These are phyloP conservation scores for Netelia virgata DNA, from an alignment of 2,888 invertebrate species.

Conservation along the genomic window DNA sequence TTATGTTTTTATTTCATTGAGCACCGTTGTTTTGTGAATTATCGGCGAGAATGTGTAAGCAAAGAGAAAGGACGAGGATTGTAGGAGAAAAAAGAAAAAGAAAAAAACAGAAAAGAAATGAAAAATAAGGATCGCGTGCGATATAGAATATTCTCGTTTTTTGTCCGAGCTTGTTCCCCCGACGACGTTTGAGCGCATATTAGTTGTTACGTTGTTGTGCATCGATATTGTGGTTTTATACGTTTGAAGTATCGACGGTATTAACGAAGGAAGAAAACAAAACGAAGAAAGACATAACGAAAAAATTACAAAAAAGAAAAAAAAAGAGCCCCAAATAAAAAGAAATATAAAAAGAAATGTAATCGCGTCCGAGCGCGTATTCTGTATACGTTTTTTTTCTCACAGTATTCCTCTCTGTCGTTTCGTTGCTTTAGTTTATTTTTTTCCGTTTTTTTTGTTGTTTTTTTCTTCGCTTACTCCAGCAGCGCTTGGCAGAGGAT, in stretches of 20 bases:
- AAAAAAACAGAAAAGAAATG: conserved; percentile 8
- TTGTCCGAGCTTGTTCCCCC: conserved; percentile 48
- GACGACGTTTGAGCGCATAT: conserved; percentile 44
- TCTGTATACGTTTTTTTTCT: conserved; percentile 47
- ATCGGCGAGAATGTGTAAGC: conserved; percentile 2
- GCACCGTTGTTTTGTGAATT: conserved; percentile 23
- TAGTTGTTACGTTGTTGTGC: conserved; percentile 60
- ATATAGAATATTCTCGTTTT: conserved; percentile 19
- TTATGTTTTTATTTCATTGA: conserved; percentile 52
- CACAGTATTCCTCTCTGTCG: conserved; percentile 55
- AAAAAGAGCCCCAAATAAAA: conserved; percentile 3
- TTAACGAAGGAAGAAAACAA: not conserved
- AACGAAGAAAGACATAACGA: not conserved
- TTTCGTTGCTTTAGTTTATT: conserved; percentile 24
- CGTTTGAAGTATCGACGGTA: conserved; percentile 45
- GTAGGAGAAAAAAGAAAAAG: not conserved
- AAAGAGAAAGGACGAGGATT: not conserved
- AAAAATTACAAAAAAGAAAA: too few relatives aligned
- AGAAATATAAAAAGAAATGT: conserved; percentile 20
- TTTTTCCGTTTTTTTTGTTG: conserved; percentile 25
- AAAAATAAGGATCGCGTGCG: conserved; percentile 3
- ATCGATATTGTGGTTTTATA: conserved; percentile 62
- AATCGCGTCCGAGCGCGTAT: conserved; percentile 31
- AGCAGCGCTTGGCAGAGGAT: conserved; percentile 23
- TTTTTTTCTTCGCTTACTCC: conserved; percentile 24